Evolutionary conservation across 2,113 vertebrate genomes (phyloP).

Genomic region (Halcyon senegalensis): DNA sequence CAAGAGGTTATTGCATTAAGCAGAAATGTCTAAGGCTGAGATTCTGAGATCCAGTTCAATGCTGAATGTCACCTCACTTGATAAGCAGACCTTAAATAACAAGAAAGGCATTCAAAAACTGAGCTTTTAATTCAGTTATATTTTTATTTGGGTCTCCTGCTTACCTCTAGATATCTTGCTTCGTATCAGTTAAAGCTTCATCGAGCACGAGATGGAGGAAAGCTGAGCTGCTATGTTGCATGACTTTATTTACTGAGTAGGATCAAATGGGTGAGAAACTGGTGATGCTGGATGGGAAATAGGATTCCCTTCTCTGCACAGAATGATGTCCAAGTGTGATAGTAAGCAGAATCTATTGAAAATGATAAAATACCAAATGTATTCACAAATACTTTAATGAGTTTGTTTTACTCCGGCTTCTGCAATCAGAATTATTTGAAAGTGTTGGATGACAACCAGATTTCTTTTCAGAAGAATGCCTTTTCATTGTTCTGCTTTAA

Average conservation of each 20-base stretch:
- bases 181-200: conserved; percentile 21
- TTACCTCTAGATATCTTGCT: conserved; percentile 8
- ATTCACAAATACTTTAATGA: not conserved
- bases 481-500: conserved; percentile 58
- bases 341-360: not conserved
- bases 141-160: not conserved
- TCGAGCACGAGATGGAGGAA: not conserved
- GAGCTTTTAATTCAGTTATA: conserved; percentile 1
- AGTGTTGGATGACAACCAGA: conserved; percentile 38
- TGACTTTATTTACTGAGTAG: not conserved
- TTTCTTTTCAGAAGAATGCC: conserved; percentile 13
- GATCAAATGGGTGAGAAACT: not conserved
- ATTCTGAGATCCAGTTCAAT: conserved; percentile 15
- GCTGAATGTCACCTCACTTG: conserved; percentile 41
- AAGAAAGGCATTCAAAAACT: conserved; percentile 16
- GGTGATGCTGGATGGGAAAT: not conserved
- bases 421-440: conserved; percentile 28
- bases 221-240: not conserved
- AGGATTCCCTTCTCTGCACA: not conserved
- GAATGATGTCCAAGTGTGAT: not conserved
- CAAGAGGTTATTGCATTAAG: conserved; percentile 60
- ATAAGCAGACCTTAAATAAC: conserved; percentile 29
- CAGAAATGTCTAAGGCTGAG: conserved; percentile 43
- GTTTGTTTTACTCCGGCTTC: conserved; percentile 35
- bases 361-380: not conserved